phyloP scores from a whole-genome alignment of 1,140 invertebrate species.

The Odontomachus brunneus region DNA sequence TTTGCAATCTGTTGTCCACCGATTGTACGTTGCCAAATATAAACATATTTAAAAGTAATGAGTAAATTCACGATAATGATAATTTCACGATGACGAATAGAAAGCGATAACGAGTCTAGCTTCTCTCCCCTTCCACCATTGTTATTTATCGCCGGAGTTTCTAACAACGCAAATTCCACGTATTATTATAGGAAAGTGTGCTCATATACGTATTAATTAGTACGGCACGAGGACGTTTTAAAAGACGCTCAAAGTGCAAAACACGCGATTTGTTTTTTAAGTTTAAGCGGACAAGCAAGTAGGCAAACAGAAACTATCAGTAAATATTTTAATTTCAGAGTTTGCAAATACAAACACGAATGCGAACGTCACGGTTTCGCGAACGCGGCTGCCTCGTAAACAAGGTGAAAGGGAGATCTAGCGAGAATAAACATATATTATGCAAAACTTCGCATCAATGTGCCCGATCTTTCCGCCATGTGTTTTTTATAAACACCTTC shows the following conservation, averaged over 20 bases:
- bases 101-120: background rate
- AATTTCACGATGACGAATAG: background rate
- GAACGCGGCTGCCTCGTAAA: too few relatives aligned
- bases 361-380: too few relatives aligned
- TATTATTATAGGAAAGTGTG: background rate
- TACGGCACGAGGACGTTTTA: background rate
- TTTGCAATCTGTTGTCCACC: too few relatives aligned
- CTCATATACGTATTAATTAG: constrained; percentile 2
- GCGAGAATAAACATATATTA: too few relatives aligned
- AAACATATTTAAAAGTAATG: too few relatives aligned
- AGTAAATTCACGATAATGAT: too few relatives aligned
- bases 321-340: background rate
- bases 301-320: background rate
- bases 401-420: too few relatives aligned
- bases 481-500: too few relatives aligned
- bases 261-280: background rate
- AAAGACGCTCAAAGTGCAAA: background rate
- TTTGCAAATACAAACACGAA: background rate
- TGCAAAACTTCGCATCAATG: too few relatives aligned
- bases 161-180: background rate
- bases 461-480: too few relatives aligned
- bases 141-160: background rate
- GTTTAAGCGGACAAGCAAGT: background rate
- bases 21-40: too few relatives aligned
- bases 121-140: background rate